These are phyloP conservation scores for Synanthedon formicaeformis DNA, from an alignment of 2,888 invertebrate genomes.

Conservation along the genomic window DNA sequence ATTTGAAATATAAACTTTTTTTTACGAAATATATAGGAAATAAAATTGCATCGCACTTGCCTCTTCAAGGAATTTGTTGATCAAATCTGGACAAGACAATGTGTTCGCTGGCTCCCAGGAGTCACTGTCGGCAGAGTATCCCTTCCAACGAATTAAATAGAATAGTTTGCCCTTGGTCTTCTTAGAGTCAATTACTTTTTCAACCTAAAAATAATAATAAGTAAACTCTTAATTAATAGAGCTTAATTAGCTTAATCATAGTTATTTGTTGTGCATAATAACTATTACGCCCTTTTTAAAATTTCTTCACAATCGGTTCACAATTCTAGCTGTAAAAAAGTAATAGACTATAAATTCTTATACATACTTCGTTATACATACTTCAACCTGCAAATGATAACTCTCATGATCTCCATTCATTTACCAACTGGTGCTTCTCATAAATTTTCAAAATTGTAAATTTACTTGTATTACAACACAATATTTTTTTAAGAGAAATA, in stretches of 20 bases:
- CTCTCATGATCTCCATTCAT: no score
- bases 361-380: no score
- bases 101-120: constrained; percentile 83
- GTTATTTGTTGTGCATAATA: no score
- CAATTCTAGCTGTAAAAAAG: no score
- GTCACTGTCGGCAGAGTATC: constrained; percentile 76
- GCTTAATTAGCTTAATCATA: background rate
- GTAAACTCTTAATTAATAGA: no score
- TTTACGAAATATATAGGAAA: background rate
- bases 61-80: constrained; percentile 62
- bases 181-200: constrained; percentile 78
- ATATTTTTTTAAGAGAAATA: background rate
- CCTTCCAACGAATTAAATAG: constrained; percentile 83
- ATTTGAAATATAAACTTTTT: no score
- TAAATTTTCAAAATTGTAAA: background rate
- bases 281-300: background rate
- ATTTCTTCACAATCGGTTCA: no score
- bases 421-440: no score
- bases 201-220: constrained; percentile 70
- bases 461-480: no score
- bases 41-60: constrained; percentile 17
- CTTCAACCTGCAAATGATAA: constrained; percentile 67
- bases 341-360: no score
- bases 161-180: constrained; percentile 75
- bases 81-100: constrained; percentile 76